These are phyloP conservation scores for Thamnaconus septentrionalis DNA, from an alignment of 2,113 vertebrate genomes.

Conservation along the genomic window DNA sequence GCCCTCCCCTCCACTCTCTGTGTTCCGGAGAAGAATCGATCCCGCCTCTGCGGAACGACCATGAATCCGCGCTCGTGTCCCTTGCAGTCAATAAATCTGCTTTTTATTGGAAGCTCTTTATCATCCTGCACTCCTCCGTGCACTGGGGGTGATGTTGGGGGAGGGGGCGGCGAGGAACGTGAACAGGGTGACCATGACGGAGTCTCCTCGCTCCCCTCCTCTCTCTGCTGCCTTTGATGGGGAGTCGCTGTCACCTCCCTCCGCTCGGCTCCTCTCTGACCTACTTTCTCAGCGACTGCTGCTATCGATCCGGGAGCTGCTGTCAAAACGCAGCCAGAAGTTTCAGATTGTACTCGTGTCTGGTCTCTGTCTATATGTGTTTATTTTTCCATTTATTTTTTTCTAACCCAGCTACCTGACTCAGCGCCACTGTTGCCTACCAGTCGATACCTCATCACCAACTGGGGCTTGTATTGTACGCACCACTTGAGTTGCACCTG, in stretches of 20 bases:
- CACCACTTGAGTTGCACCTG: neutral
- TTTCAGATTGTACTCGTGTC: too few relatives aligned
- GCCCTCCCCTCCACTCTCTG: neutral
- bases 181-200: conserved; percentile 26
- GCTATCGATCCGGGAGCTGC: neutral
- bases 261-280: conserved; percentile 6
- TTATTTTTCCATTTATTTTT: neutral
- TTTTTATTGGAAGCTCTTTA: conserved; percentile 51
- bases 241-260: conserved; percentile 10
- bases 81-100: conserved; percentile 49
- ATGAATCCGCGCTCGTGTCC: conserved; percentile 34
- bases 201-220: conserved; percentile 9
- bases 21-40: conserved; percentile 14
- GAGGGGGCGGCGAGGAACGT: conserved; percentile 11
- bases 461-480: too few relatives aligned
- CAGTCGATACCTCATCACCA: too few relatives aligned
- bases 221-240: conserved; percentile 18
- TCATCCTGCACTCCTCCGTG: conserved; percentile 22
- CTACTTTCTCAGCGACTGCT: conserved; percentile 10
- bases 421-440: conserved; percentile 28
- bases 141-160: conserved; percentile 2
- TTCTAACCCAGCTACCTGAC: neutral
- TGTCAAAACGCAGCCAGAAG: too few relatives aligned
- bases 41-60: conserved; percentile 18
- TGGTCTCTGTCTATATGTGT: too few relatives aligned